phyloP scores from a whole-genome alignment of 2,888 invertebrate species.

The Mesodorylaimus sp. region DNA sequence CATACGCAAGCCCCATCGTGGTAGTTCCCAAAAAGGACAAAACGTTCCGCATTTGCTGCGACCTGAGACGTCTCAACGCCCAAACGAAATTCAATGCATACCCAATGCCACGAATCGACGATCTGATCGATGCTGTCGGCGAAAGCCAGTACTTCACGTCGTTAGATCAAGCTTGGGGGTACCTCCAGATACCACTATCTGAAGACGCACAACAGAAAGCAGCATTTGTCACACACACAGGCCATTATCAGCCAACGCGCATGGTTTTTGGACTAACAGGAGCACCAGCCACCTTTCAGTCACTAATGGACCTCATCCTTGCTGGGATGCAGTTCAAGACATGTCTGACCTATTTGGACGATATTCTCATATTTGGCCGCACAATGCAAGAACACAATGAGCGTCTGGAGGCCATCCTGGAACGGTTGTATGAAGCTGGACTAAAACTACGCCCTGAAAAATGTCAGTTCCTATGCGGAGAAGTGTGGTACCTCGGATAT shows the following conservation, averaged over 20 bases:
- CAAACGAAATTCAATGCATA: too few relatives aligned
- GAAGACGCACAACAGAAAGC: constrained; percentile 12
- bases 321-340: not conserved
- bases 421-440: not conserved
- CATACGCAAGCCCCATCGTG: not conserved
- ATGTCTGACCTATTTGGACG: constrained; percentile 6
- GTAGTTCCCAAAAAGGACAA: constrained; percentile 2
- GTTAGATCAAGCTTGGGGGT: constrained; percentile 8
- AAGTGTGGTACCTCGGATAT: constrained; percentile 5
- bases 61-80: too few relatives aligned
- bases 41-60: not conserved
- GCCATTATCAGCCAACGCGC: constrained; percentile 13
- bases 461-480: not conserved
- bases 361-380: constrained; percentile 2
- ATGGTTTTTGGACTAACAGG: constrained; percentile 14
- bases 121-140: not conserved
- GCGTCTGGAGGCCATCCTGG: not conserved
- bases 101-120: constrained; percentile 2
- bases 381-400: not conserved
- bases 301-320: constrained; percentile 6
- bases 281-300: constrained; percentile 14
- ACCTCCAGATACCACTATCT: constrained; percentile 8
- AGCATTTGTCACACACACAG: constrained; percentile 10
- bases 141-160: constrained; percentile 4
- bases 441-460: constrained; percentile 2